Base-by-base conservation (phyloP, 2,113 vertebrate species). In the Emydura subglobosa region DNA sequence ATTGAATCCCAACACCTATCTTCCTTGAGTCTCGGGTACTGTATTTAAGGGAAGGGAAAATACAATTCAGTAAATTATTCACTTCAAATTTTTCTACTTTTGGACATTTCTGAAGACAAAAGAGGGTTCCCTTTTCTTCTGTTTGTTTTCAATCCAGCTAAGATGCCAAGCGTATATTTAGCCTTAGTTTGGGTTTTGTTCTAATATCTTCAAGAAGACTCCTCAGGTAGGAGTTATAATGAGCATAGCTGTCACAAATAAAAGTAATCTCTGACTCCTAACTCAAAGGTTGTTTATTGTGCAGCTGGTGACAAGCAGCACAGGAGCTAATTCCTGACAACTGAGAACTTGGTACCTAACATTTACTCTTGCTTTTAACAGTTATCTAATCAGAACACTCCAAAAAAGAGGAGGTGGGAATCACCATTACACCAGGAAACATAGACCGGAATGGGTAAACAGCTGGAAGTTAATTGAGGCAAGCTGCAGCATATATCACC, bases 31-130 rank as follows among this genome's bases (percentile, higher is more conserved):
- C 90, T 89, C 95, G 93, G 97, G 94, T 95, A 94, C 85, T 94
- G 59, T 68, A 94, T 95, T 96, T 92, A 92, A 92, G 8, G 83
- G 93, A 89, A 97, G 95, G 95, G 93, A 85, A 92, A 97, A 97
- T 89, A 90, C 79, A 94, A 95, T 95, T 97, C 95, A 91, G 94
- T 96, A 96, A 97, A 97, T 96, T 95, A 95, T 96, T 90, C 94
- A 92, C 90, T 96, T 92, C 89, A 95, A 86, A 87, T 95, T 27
- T 76, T 76, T 44, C 72, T 44, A 44, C 22, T 76, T 88, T 87
- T 94, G 92, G 92, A 79, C 79, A 95, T 95, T 97, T 95, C 85
- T 94, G 89, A 85, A 94, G 89, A 93, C 80, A 88, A 96, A 83
- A 95, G 88, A 84, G 90, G 29, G 68, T 51, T 50, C 78, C 47